Conservation (phyloP, 2,797 vertebrate genomes). For the Fundulus diaphanus region DNA sequence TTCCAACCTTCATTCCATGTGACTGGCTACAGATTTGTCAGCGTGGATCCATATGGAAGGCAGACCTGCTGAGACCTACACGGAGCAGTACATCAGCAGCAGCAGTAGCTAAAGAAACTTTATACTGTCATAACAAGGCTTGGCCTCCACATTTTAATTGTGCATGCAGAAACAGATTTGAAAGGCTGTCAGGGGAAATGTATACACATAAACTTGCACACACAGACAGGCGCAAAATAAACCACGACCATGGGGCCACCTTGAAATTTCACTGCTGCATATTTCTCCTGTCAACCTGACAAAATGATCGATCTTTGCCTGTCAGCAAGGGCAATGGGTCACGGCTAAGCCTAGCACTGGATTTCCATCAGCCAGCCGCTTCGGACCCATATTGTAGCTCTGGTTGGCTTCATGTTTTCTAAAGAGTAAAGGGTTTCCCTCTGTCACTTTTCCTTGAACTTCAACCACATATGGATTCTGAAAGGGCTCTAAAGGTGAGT, state of each 20-base stretch:
- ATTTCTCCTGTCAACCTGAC: constrained; percentile 44
- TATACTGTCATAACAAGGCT: constrained; percentile 72
- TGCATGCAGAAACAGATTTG: constrained; percentile 20
- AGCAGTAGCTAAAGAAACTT: constrained; percentile 64
- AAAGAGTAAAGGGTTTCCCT: constrained; percentile 21
- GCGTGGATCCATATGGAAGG: constrained; percentile 54
- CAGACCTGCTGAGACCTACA: constrained; percentile 32
- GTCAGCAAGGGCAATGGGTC: constrained; percentile 40
- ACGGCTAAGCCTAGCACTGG: constrained; percentile 23
- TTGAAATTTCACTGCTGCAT: not conserved
- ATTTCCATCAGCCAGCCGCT: not conserved
- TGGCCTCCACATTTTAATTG: constrained; percentile 45
- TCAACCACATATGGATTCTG: not conserved
- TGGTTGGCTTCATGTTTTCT: constrained; percentile 38
- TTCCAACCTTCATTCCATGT: constrained; percentile 14
- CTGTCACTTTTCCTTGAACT: constrained; percentile 18
- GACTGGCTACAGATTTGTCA: constrained; percentile 29
- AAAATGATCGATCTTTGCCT: constrained; percentile 26
- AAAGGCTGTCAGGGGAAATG: constrained; percentile 46
- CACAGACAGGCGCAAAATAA: constrained; percentile 51
- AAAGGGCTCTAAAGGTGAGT: not conserved
- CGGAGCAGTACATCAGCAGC: constrained; percentile 40
- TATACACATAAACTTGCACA: constrained; percentile 39
- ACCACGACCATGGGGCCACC: constrained; percentile 47
- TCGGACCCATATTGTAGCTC: constrained; percentile 39